These are phyloP conservation scores for Arenicola marina DNA, from an alignment of 2,888 invertebrate genomes.

Conservation along the genomic window DNA sequence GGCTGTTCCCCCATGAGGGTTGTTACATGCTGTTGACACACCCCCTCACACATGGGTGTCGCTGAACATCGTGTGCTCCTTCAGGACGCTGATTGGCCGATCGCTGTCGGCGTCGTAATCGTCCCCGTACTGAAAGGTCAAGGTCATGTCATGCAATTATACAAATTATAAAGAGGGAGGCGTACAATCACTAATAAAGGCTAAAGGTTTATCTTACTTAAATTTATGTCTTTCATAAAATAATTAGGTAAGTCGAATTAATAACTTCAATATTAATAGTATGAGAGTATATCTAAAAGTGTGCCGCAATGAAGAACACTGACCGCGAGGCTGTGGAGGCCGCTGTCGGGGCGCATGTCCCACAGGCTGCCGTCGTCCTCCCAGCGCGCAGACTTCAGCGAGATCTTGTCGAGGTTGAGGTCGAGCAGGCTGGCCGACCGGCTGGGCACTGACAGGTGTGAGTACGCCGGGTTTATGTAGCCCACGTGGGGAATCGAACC, in stretches of 20 bases:
- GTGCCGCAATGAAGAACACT: background rate
- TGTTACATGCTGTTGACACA: no score
- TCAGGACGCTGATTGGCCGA: slow-evolving; percentile 50
- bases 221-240: background rate
- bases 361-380: slow-evolving; percentile 41
- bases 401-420: slow-evolving; percentile 35
- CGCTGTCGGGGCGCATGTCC: slow-evolving; percentile 43
- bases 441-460: slow-evolving; percentile 25
- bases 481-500: slow-evolving; percentile 27
- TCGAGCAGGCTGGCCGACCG: slow-evolving; percentile 20
- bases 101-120: slow-evolving; percentile 42
- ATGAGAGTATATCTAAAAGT: no score
- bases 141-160: background rate
- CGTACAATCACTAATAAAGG: background rate
- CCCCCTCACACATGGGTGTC: slow-evolving; percentile 49
- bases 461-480: slow-evolving; percentile 47
- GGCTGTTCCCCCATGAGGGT: no score
- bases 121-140: slow-evolving; percentile 47
- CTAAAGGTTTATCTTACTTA: background rate
- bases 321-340: slow-evolving; percentile 41
- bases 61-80: slow-evolving; percentile 54
- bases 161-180: no score
- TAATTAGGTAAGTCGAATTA: background rate
- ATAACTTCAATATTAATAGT: no score
- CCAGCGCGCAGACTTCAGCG: slow-evolving; percentile 31